Percentiles rank a stretch among this genome's conserved stretches.
Evolutionary conservation across 2,113 vertebrate species (phyloP).

Genomic region (Tragelaphus imberbis): DNA sequence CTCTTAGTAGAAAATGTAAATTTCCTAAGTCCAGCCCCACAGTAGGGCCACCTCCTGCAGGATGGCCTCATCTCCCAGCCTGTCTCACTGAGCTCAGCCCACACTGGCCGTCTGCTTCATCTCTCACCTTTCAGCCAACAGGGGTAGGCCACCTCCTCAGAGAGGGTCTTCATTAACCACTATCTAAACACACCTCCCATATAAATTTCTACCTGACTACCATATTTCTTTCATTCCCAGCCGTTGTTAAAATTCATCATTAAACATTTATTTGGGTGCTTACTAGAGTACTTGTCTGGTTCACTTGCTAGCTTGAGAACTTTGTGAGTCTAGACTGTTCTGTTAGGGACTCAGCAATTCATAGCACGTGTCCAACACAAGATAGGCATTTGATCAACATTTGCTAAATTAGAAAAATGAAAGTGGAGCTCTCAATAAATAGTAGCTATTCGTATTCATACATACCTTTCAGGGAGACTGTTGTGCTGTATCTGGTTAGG

Average conservation of each 20-base stretch:
- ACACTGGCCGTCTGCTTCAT: background rate
- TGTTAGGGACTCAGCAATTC: background rate
- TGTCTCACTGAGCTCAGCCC: background rate
- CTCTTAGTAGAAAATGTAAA: background rate
- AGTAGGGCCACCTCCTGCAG: background rate
- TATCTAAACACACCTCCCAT: background rate
- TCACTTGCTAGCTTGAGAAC: background rate
- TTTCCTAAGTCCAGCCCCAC: background rate
- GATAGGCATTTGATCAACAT: background rate
- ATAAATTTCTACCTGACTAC: background rate
- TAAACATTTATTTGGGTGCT: background rate
- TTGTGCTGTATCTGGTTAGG: background rate
- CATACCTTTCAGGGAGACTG: background rate
- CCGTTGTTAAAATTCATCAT: no score
- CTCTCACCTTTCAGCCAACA: background rate
- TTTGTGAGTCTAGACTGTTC: background rate
- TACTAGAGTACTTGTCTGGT: background rate
- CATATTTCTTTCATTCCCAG: background rate
- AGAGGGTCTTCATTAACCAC: background rate
- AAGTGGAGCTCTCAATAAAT: background rate
- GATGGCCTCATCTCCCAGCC: background rate
- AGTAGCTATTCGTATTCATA: background rate
- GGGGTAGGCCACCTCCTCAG: background rate
- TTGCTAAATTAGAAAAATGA: background rate
- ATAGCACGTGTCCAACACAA: background rate